Conservation (phyloP, 2,797 vertebrate species). For the Bucorvus abyssinicus region DNA sequence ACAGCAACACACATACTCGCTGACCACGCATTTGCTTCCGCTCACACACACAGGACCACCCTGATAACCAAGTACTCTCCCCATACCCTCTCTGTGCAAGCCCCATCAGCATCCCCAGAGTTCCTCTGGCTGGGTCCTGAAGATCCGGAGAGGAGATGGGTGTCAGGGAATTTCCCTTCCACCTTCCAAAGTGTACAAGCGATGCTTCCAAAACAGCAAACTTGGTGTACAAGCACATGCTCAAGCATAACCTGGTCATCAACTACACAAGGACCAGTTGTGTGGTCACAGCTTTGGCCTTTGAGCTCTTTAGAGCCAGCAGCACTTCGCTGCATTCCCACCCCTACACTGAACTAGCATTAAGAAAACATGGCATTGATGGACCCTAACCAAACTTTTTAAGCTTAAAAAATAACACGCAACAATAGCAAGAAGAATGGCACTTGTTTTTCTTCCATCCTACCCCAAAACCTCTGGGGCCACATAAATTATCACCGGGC, state of each 20-base stretch:
- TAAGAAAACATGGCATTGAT: neutral
- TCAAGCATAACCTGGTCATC: neutral
- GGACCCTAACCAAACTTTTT: neutral
- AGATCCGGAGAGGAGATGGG: neutral
- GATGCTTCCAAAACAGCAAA: neutral
- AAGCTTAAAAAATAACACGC: neutral
- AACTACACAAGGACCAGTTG: neutral
- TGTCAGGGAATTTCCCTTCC: neutral
- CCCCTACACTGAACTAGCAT: neutral
- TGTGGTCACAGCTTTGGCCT: neutral
- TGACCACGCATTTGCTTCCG: neutral
- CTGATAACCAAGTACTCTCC: neutral
- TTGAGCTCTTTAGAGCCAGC: neutral
- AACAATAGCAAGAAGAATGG: neutral
- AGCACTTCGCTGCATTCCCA: neutral
- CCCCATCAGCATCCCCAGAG: neutral
- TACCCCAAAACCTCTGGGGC: neutral
- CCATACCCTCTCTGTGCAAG: too few species aligned
- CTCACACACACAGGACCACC: rapidly evolving
- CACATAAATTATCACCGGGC: neutral
- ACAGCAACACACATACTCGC: neutral
- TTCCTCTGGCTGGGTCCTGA: neutral
- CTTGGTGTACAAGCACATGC: neutral
- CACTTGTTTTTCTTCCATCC: neutral
- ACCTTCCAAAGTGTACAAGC: neutral